Conservation (phyloP, 2,797 vertebrate species). For the Echiichthys vipera region DNA sequence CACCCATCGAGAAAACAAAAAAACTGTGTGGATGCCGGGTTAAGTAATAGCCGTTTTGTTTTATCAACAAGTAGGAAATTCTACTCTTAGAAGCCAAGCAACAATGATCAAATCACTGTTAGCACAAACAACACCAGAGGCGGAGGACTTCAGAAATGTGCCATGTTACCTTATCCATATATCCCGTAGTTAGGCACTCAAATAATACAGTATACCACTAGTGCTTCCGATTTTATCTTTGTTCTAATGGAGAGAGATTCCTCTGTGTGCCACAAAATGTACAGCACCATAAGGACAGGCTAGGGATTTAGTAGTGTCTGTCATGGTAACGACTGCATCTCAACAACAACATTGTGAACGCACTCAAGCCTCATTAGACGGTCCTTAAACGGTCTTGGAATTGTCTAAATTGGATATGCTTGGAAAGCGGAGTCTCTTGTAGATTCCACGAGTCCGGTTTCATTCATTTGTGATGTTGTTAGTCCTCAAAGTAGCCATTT, state of each 20-base stretch:
- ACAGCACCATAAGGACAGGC: too few relatives aligned
- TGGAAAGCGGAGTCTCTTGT: too few relatives aligned
- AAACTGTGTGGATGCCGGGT: not conserved
- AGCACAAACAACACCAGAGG: not conserved
- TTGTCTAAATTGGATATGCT: too few relatives aligned
- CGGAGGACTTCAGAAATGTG: not conserved
- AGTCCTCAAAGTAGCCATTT: too few relatives aligned
- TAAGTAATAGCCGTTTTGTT: not conserved
- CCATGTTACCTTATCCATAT: not conserved
- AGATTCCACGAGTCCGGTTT: too few relatives aligned
- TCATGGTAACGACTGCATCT: conserved; percentile 10
- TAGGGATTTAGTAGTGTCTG: conserved; percentile 22
- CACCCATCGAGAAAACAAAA: not conserved
- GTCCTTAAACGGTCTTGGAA: too few relatives aligned
- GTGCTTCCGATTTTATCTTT: not conserved
- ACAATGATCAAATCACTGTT: not conserved
- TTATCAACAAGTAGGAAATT: not conserved
- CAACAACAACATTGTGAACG: conserved; percentile 19
- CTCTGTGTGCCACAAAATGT: not conserved
- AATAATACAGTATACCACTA: not conserved
- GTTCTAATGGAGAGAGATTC: not conserved
- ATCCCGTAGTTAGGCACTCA: not conserved
- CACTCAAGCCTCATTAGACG: conserved; percentile 44
- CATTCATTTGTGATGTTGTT: too few relatives aligned
- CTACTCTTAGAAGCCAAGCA: not conserved